Evolutionary conservation across 1,140 invertebrate genomes (phyloP), one percentile per base, ranked within the genome.

Genomic region (Drosophila serrata): DNA sequence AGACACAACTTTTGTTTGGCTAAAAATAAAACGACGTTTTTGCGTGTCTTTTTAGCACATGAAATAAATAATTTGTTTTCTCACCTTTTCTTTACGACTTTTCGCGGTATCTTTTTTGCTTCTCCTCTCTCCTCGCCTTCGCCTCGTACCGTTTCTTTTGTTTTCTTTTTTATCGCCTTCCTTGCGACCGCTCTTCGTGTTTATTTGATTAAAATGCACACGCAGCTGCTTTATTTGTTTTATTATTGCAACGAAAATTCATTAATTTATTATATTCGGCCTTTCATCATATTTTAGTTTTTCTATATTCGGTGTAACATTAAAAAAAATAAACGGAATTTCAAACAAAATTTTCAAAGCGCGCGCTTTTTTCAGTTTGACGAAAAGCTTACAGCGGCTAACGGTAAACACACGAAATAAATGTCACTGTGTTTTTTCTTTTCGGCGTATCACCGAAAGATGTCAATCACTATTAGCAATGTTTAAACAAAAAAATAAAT

Each of bases 51-150:
- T 81, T 82, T 73, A 77, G 69, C 79, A 90, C 82, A 78, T 72
- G 64, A 82, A 91, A 82, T 70, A 91, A 69, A 87, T 86, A 73
- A 68, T 80, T 91, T 79, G 33, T 73, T 79, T 81, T 90, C 78
- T 90, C 86, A 90, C 85, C 85, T 73, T 86, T 85, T 77, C 75
- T 79, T 84, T 84, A 84, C 37, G 81, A 49, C 40, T 70, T 82
- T 78, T 75, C 62, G 80, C 63, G 59, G 39, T 56, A 48, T 58
- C 53, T 75, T 58, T 64, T 68, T 40, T 70, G 43, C 43, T 24
- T 46, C 22, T 15, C 46, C 29, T 46, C 43, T 2, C 22, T 27
- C 22, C 17, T 6, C 29, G 31, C 31, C 49, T 53, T 33, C 51
- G 17, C 49, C 27, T 22, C 31, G 17, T 22, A 19, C 49, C 49